A percentile compares a stretch with the other conserved stretches of the same genome.
Evolutionary conservation across 2,888 invertebrate genomes (phyloP).

Genomic region (Onchidella celtica): DNA sequence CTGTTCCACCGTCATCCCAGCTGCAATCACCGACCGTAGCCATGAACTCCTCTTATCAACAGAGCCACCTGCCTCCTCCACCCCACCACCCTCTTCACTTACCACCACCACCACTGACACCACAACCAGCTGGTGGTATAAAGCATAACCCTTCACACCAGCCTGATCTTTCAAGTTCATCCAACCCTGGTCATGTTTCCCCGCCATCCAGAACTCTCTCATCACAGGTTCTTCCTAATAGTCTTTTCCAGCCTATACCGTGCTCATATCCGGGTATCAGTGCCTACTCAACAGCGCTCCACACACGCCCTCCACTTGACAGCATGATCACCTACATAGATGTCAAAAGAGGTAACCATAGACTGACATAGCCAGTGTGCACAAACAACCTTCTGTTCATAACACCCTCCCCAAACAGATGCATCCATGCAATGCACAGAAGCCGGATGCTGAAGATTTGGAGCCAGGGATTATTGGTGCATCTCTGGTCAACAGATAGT

Average conservation of each 20-base stretch:
- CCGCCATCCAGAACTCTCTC: background rate
- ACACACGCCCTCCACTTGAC: background rate
- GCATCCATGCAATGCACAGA: too few species aligned
- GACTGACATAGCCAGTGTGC: background rate
- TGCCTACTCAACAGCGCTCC: background rate
- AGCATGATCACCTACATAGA: background rate
- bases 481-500: too few species aligned
- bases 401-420: too few species aligned
- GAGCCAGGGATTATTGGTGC: too few species aligned
- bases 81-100: background rate
- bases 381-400: background rate
- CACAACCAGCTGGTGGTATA: background rate
- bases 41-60: background rate
- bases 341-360: background rate
- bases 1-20: background rate
- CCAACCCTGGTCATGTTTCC: background rate
- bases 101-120: background rate
- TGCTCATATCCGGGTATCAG: slow-evolving; percentile 2
- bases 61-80: background rate
- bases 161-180: background rate
- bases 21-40: background rate
- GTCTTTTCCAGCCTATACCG: background rate
- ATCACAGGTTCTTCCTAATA: background rate
- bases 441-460: too few species aligned
- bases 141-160: background rate